Percentiles rank a stretch among this genome's conserved stretches.
Evolutionary conservation across 2,797 vertebrate genomes (phyloP).

Genomic region (Helicolenus hilgendorfi): DNA sequence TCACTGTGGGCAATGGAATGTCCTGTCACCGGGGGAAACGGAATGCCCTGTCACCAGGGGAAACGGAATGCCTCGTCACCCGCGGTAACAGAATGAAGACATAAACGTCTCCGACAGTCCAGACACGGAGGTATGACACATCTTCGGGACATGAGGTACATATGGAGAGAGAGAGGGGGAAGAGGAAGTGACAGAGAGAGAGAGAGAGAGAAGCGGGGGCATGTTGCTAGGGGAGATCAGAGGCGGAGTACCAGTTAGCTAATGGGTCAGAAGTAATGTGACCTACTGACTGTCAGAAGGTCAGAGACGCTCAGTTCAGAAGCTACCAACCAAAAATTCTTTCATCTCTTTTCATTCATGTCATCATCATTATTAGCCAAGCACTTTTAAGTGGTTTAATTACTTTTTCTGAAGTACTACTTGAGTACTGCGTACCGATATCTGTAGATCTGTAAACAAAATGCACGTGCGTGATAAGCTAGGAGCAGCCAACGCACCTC

Average conservation of each 20-base stretch:
- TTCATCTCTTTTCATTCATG: conserved; percentile 5
- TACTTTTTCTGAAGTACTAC: neutral
- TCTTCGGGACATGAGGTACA: conserved; percentile 68
- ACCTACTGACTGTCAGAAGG: conserved; percentile 78
- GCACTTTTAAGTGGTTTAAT: neutral
- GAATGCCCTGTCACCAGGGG: conserved; percentile 39
- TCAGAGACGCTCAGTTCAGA: conserved; percentile 26
- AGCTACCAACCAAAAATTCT: neutral
- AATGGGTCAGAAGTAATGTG: conserved; percentile 83
- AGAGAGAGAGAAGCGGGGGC: neutral
- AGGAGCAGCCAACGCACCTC: neutral
- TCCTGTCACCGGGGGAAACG: conserved; percentile 55
- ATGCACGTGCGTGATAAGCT: neutral
- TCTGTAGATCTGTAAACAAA: neutral
- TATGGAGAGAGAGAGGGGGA: conserved; percentile 44
- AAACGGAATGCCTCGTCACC: conserved; percentile 64
- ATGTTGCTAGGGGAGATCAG: conserved; percentile 71
- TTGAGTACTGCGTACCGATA: neutral
- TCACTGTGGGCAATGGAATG: conserved; percentile 69
- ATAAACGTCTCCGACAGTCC: conserved; percentile 70
- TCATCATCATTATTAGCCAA: neutral
- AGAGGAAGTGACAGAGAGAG: conserved; percentile 32
- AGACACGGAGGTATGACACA: conserved; percentile 68
- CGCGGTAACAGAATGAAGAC: conserved; percentile 66
- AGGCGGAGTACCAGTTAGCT: conserved; percentile 75